A percentile compares a stretch with the other conserved stretches of the same genome.
phyloP scores from a whole-genome alignment of 1,140 invertebrate species.

The Paraescarpia echinospica region DNA sequence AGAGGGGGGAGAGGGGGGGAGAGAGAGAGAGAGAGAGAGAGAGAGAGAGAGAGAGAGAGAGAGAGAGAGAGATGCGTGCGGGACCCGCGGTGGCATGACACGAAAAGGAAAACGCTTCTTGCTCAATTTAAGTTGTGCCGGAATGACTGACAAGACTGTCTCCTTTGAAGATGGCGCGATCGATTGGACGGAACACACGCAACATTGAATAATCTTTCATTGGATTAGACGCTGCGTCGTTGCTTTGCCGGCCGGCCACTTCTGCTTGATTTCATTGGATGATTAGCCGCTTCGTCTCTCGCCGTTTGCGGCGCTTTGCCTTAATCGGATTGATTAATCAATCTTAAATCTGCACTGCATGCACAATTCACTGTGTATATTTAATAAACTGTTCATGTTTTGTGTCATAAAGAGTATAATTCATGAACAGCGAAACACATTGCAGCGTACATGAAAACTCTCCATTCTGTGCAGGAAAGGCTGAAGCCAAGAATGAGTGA shows the following conservation, averaged over 20 bases:
- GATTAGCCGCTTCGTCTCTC: neutral
- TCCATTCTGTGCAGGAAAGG: no score
- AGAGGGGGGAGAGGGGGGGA: no score
- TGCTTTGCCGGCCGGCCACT: neutral
- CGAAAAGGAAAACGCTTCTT: neutral
- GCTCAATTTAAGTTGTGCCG: neutral
- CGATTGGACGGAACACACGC: neutral
- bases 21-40: no score
- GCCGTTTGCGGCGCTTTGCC: neutral
- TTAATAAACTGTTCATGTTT: neutral
- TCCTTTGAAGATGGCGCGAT: neutral
- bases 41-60: no score
- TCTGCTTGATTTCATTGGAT: conserved; percentile 5
- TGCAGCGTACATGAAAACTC: neutral
- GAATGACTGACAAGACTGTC: neutral
- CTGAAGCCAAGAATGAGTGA: no score
- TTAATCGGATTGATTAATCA: conserved; percentile 6
- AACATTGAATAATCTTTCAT: conserved; percentile 1
- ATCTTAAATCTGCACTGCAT: neutral
- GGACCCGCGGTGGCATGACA: neutral
- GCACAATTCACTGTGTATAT: conserved; percentile 1
- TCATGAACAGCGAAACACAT: neutral
- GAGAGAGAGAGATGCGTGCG: no score
- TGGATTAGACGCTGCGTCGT: neutral
- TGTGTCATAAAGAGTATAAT: neutral